Conservation (phyloP, 2,113 vertebrate species). For the Salvelinus alpinus region DNA sequence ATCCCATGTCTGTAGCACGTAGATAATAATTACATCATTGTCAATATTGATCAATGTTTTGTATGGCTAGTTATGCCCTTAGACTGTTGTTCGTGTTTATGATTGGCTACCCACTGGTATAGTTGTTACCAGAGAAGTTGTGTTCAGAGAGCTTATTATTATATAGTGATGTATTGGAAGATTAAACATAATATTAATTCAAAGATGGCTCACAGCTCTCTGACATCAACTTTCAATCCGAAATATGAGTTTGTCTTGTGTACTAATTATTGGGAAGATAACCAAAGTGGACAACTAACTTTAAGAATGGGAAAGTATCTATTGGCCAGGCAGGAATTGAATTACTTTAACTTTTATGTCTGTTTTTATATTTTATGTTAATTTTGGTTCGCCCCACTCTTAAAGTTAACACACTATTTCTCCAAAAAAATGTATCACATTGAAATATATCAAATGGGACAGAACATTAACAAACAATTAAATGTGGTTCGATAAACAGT, state of each 20-base stretch:
- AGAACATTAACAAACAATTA: conserved; percentile 70
- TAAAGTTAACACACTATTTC: conserved; percentile 66
- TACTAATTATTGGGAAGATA: conserved; percentile 26
- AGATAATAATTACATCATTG: no score
- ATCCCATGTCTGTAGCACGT: not conserved
- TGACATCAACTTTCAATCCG: not conserved
- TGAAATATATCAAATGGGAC: conserved; percentile 63
- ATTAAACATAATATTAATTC: not conserved
- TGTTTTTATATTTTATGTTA: conserved; percentile 11
- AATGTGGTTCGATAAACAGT: conserved; percentile 57
- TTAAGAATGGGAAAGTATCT: conserved; percentile 67
- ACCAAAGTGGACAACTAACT: conserved; percentile 56
- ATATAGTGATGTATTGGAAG: not conserved
- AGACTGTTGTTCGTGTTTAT: not conserved
- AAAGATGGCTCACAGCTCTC: not conserved
- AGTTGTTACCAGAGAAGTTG: not conserved
- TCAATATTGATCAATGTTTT: no score
- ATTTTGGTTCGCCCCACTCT: conserved; percentile 65
- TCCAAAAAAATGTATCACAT: conserved; percentile 47
- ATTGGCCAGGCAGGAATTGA: not conserved
- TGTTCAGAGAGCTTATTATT: not conserved
- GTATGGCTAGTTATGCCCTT: not conserved
- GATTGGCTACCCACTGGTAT: not conserved
- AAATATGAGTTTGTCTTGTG: conserved; percentile 1
- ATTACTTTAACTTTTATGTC: not conserved